Base-by-base conservation (phyloP, 2,113 vertebrate species). In the Sitta europaea region DNA sequence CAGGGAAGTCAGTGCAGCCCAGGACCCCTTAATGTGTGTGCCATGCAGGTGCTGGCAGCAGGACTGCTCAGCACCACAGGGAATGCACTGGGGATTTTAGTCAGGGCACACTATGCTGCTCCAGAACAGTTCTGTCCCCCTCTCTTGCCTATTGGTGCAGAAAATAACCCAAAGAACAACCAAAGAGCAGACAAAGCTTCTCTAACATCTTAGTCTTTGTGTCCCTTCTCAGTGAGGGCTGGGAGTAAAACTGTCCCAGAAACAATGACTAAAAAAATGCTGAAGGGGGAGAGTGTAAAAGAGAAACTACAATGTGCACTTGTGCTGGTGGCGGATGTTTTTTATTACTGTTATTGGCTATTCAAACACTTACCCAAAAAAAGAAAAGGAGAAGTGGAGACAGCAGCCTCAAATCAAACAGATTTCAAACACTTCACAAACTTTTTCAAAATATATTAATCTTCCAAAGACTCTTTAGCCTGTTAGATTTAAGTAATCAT, bases 401-500 rank as follows among this genome's bases (percentile, higher is more conserved):
- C 5, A 1, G 59, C 58, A 88, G 47, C 58, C 53, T 73, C 63
- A 58, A 71, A 86, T 76, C 58, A 93, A 88, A 82, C 23, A 88
- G 62, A 83, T 66, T 92, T 96, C 54, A 83, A 80, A 77, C 11
- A 80, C 61, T 74, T 95, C 78, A 75, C 55, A 77, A 36, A 48
- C 15, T 27, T 93, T 58, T 93, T 67, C 43, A 33, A 88, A 73
- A 86, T 57, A 72, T 17, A 55, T 70, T 92, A 66, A 83, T 92
- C 75, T 95, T 80, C 47, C 51, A 80, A 79, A 90, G 24, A 31
- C 50, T 90, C 58, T 86, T 92, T 68, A 82, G 63, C 59, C 54
- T 47, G 12, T 79, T 82, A 81, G 74, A 68, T 72, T 91, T 92
- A 91, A 96, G 70, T 82, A 94, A 88, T 45, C 72, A 59, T 75